These are phyloP conservation scores for Elephantulus edwardii DNA, from an alignment of 2,113 vertebrate species.

Conservation along the genomic window DNA sequence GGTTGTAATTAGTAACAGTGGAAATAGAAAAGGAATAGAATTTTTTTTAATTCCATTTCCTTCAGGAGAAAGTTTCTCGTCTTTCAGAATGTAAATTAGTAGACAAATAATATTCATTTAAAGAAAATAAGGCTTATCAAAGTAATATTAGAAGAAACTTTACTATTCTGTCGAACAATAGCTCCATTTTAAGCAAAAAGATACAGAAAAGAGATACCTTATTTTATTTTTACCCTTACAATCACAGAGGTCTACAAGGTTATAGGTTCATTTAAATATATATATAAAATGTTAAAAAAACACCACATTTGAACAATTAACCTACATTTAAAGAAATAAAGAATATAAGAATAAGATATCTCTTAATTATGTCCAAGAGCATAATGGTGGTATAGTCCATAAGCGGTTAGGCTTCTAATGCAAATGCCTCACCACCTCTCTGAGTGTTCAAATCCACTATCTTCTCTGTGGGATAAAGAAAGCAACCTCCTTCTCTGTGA, in stretches of 20 bases:
- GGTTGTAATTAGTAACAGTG: not conserved
- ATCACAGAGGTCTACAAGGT: not conserved
- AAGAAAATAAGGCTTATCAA: not conserved
- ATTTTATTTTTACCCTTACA: not conserved
- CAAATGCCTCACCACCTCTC: too few species aligned
- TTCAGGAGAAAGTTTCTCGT: not conserved
- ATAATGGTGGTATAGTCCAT: too few species aligned
- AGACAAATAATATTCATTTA: not conserved
- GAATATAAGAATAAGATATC: too few species aligned
- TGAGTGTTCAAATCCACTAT: too few species aligned
- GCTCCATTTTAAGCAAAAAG: not conserved
- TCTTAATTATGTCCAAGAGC: too few species aligned
- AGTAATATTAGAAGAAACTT: too few species aligned
- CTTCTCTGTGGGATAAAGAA: too few species aligned
- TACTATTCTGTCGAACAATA: not conserved
- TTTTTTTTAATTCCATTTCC: not conserved
- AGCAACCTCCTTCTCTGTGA: too few species aligned
- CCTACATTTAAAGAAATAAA: not conserved
- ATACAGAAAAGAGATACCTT: not conserved
- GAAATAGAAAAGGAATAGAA: not conserved
- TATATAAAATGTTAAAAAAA: not conserved
- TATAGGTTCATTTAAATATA: not conserved
- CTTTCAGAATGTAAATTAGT: not conserved
- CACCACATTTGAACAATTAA: not conserved
- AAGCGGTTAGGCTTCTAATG: too few species aligned